Evolutionary conservation across 2,113 vertebrate species (phyloP), one percentile per base, ranked within the genome.

Genomic region (Chitala chitala): DNA sequence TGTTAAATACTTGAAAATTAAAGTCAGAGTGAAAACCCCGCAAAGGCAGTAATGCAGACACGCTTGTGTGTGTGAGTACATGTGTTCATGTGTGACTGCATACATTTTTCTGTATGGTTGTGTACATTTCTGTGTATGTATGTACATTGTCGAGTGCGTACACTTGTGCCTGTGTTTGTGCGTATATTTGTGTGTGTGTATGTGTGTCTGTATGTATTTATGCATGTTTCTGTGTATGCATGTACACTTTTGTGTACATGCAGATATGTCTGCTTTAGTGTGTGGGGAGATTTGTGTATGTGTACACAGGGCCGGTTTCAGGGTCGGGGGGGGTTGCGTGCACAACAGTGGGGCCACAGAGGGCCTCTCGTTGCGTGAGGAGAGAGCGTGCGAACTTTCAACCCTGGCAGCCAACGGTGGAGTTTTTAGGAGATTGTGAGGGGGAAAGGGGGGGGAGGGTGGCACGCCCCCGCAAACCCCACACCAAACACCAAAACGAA

Each of bases 301-400:
- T n/a, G n/a, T n/a, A n/a, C n/a, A n/a, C n/a, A n/a, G n/a, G n/a
- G n/a, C n/a, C n/a, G n/a, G n/a, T n/a, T n/a, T n/a, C n/a, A n/a
- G n/a, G n/a, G n/a, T n/a, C n/a, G 5, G 46, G 77, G 72, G 58
- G 50, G 15, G 36, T 58, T 24, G 54, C 26, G 36, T 53, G 71
- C 10, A 5, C 29, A 12, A 31, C 59, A 22, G 13, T 64, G n/a
- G 56, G 46, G 24, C 46, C 53, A 55, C 31, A 53, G 42, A 8
- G 7, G 40, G 69, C 48, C 69, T 54, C 31, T 71, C 77, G 50
- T 81, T 76, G 82, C 82, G 79, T 81, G 79, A 77, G 79, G 75
- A 81, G 76, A 55, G 64, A 81, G 78, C 76, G 74, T 83, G 81
- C 75, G 61, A 80, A 83, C 78, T 79, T 78, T 81, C 78, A 79